Evolutionary conservation across 2,888 invertebrate genomes (phyloP), one percentile per base, ranked within the genome.

Genomic region (Mycalesis mineus): DNA sequence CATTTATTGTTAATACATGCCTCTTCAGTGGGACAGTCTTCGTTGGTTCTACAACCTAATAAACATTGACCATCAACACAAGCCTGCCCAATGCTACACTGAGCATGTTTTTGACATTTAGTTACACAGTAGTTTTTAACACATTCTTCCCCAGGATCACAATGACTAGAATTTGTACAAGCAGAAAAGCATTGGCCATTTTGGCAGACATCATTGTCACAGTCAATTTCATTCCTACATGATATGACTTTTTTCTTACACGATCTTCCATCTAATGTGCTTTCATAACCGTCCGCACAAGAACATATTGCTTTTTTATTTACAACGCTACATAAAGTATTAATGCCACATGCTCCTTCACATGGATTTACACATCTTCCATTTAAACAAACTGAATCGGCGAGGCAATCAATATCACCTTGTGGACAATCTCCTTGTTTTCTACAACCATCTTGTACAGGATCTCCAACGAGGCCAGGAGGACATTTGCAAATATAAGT

Each of bases 1-100:
- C 97, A 97, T 84, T 94, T 95, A 73, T 94, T 95, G 69, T 95
- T 94, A 39, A 97, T 91, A 73, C 97, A 97, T 2, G 96, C 94
- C 74, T 96, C 92, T 55, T 93, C 92, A 13, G 89, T 88, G 0
- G 91, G 91, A 73, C 97, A 97, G 70, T 97, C 95, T 70, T 93
- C 93, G 73, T 96, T 95, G 68, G 93, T 93, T 71, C 97, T 92
- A 74, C 97, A 97, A 17, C 97, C 97, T 57, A 96, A 88, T 2
- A 94, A 83, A 74, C 97, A 97, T 61, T 94, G 92, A 6, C 95
- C 95, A 62, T 91, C 92, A 11, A 95, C 91, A 74, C 97, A 97
- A 9, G 96, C 96, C 84, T 96, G 93, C 50, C 94, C 93, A 29
- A 88, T 81, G 51, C 94, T 91, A 77, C 97, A 97, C 74, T 97